Evolutionary conservation across 2,113 vertebrate species (phyloP), one percentile per base, ranked within the genome.

Genomic region (Prinia subflava): DNA sequence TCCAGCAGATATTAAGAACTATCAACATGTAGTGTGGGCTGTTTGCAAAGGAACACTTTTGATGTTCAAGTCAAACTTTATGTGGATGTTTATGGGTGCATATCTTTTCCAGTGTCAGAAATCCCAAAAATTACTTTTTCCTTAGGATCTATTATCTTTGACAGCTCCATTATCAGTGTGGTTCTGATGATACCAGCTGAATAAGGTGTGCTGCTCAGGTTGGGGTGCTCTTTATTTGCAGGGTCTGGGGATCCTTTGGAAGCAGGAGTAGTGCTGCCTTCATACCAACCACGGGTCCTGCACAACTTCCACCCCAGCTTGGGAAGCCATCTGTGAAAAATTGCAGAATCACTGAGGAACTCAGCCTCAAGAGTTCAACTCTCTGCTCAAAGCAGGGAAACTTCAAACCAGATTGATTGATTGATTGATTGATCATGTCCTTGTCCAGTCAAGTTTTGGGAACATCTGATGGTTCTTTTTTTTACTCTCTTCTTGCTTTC

Each of bases 221-320:
- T 62, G 57, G 9, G 44, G 24, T 82, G 47, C 6, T 63, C 30
- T 75, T 42, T 46, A 6, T 33, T 57, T 82, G 24, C 37, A 87
- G 74, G 67, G 23, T 31, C 47, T 67, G 44, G 7, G 17, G 11
- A 39, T 50, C 23, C 33, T 41, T 28, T 63, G 39, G 53, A 35
- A 49, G 31, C 15, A 67, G n/a, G 42, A 63, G 5, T 25, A 9
- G 7, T 71, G 28, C 63, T 63, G 23, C 28, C 64, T 49, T 53
- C 13, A 19, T 11, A 35, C 20, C 37, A 50, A 0, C 18, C 31
- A 11, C 7, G 20, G 39, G 50, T 64, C 60, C 20, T n/a, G 35
- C 35, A 24, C 65, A 21, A 0, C 35, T 42, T 50, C 0, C 0
- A 65, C 15, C 14, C 24, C 63, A 37, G 0, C 37, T 50, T 73